A percentile compares a stretch with the other conserved stretches of the same genome.
Conservation (phyloP, 35 echinoderm and acorn worm species). For the Nesometra sesokonis region DNA sequence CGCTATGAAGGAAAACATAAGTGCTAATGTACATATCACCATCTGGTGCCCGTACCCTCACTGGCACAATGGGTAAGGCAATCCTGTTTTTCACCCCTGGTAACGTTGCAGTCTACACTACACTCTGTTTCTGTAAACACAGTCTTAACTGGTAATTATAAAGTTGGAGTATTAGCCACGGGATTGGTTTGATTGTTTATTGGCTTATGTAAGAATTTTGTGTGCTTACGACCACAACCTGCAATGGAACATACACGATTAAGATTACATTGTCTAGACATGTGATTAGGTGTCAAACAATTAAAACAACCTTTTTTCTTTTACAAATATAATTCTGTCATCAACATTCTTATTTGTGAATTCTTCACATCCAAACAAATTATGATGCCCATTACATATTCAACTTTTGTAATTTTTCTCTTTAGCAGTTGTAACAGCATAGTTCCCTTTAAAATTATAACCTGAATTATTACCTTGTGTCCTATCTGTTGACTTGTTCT, state of each 20-base stretch:
- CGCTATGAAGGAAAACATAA: too few species aligned
- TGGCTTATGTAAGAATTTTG: constrained; percentile 12
- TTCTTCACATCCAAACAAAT: constrained; percentile 3
- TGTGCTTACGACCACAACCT: constrained; percentile 26
- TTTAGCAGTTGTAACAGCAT: neutral
- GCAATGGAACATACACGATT: neutral
- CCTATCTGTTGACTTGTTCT: too few species aligned
- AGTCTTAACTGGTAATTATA: neutral
- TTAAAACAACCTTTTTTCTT: constrained; percentile 28
- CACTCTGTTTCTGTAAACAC: neutral
- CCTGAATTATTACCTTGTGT: neutral
- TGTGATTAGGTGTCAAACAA: neutral
- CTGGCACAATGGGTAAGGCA: constrained; percentile 2
- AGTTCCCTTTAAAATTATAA: neutral
- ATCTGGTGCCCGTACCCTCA: neutral
- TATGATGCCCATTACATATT: constrained; percentile 11
- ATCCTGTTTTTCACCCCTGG: neutral
- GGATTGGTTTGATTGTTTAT: neutral
- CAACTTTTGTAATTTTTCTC: neutral
- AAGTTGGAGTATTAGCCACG: neutral
- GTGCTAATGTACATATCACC: too few species aligned
- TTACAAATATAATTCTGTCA: constrained; percentile 10
- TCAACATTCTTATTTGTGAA: neutral
- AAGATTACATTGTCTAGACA: neutral
- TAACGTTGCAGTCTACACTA: neutral